These are phyloP conservation scores for Euschistus heros DNA, from an alignment of 1,140 invertebrate species.

Conservation along the genomic window DNA sequence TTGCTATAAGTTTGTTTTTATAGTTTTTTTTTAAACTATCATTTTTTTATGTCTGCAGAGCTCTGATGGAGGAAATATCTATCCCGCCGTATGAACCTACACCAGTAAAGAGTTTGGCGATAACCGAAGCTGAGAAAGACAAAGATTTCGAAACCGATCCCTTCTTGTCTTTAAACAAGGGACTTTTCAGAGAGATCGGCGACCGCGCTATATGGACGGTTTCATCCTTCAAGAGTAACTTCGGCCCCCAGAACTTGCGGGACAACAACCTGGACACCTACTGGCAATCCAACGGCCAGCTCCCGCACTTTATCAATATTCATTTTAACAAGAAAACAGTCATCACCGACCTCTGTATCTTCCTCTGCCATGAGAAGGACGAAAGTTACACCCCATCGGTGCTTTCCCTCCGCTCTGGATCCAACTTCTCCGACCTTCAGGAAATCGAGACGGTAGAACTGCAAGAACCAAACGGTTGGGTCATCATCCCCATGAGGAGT, in stretches of 20 bases:
- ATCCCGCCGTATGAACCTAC: no score
- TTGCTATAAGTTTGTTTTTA: no score
- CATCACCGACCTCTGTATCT: constrained; percentile 92
- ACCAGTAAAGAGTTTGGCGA: no score
- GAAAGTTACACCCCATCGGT: constrained; percentile 93
- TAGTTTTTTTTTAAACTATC: no score
- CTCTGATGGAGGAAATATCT: no score
- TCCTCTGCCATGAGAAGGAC: constrained; percentile 95
- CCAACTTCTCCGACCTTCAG: constrained; percentile 93
- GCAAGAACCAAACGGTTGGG: constrained; percentile 93
- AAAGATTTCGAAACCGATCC: no score
- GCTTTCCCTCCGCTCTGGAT: constrained; percentile 89
- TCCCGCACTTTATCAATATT: constrained; percentile 96
- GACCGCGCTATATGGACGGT: constrained; percentile 95
- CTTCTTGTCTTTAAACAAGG: no score
- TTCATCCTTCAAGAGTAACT: constrained; percentile 97
- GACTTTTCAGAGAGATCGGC: constrained; percentile 61
- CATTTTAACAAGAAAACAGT: constrained; percentile 94
- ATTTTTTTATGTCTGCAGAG: no score
- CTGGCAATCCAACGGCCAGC: constrained; percentile 98
- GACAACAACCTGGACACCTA: constrained; percentile 94
- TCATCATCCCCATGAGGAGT: constrained; percentile 77
- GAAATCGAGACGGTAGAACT: constrained; percentile 92
- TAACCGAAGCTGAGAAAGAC: no score
- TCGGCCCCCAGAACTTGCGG: constrained; percentile 91